Evolutionary conservation across 92 coral and sea anemone species (phyloP).

Genomic region (Porites rus): DNA sequence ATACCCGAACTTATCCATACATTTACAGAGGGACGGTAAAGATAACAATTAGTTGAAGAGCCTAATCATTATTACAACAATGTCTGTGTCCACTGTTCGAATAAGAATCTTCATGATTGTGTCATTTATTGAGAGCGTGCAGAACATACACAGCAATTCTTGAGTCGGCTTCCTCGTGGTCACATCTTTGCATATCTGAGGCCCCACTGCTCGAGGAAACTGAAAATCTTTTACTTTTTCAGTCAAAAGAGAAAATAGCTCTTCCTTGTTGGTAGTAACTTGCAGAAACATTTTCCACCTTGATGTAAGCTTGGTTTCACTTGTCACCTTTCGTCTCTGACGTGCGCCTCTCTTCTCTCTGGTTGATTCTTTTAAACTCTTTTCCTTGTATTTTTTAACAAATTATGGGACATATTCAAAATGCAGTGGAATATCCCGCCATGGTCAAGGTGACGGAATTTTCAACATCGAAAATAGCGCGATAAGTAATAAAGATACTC

Average conservation of each 20-base stretch:
- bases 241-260: slow-evolving; percentile 20
- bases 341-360: slow-evolving; percentile 56
- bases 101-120: slow-evolving; percentile 16
- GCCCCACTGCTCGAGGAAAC: slow-evolving; percentile 21
- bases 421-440: slow-evolving; percentile 53
- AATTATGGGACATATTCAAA: no score
- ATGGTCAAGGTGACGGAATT: background rate
- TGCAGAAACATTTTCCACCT: slow-evolving; percentile 60
- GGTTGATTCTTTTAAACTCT: slow-evolving; percentile 42
- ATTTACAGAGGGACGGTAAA: background rate
- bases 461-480: no score
- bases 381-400: slow-evolving; percentile 10
- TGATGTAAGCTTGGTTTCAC: slow-evolving; percentile 61
- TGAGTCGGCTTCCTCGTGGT: slow-evolving; percentile 65
- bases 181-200: slow-evolving; percentile 38
- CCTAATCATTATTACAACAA: background rate
- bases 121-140: background rate
- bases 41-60: slow-evolving; percentile 7
- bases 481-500: no score
- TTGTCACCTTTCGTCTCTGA: slow-evolving; percentile 51
- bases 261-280: slow-evolving; percentile 50
- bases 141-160: slow-evolving; percentile 53
- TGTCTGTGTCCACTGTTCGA: slow-evolving; percentile 27
- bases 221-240: no score
- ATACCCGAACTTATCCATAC: slow-evolving; percentile 47